Evolutionary conservation across 1,140 invertebrate species (phyloP).

Genomic region (Periplaneta americana): DNA sequence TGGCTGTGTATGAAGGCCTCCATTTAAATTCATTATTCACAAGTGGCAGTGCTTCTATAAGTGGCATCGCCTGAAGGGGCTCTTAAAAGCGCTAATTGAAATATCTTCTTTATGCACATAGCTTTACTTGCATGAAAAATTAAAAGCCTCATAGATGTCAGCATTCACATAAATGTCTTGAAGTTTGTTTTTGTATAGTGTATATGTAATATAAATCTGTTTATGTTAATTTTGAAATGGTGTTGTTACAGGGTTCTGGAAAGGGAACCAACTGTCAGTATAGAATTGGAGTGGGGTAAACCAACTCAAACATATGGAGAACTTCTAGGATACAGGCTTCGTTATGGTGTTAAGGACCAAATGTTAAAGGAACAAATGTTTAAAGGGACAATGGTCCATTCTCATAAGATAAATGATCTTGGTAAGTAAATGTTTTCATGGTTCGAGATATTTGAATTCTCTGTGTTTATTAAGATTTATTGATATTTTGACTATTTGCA

Average conservation of each 20-base stretch:
- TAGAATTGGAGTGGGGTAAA: slow-evolving; percentile 86
- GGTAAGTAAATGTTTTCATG: slow-evolving; percentile 28
- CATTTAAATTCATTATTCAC: too few relatives aligned
- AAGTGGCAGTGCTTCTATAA: too few relatives aligned
- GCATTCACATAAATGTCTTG: too few relatives aligned
- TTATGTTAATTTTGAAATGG: neutral
- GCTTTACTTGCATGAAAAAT: too few relatives aligned
- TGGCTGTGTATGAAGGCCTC: too few relatives aligned
- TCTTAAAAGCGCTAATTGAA: too few relatives aligned
- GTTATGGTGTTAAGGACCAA: slow-evolving; percentile 44
- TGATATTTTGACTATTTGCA: neutral
- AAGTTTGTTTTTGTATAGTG: neutral
- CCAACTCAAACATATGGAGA: slow-evolving; percentile 85
- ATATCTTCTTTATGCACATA: too few relatives aligned
- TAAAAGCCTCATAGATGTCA: too few relatives aligned
- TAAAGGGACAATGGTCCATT: slow-evolving; percentile 38
- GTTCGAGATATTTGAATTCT: neutral
- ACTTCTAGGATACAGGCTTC: slow-evolving; percentile 60
- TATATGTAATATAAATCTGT: neutral
- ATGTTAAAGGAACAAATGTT: slow-evolving; percentile 15
- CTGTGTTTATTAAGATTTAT: neutral
- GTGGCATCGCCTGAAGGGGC: too few relatives aligned
- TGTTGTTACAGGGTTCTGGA: slow-evolving; percentile 57
- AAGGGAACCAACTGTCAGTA: slow-evolving; percentile 73
- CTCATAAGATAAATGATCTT: slow-evolving; percentile 50